A percentile compares a stretch with the other conserved stretches of the same genome.
These are phyloP conservation scores for Girardia tigrina DNA, from an alignment of 2,888 invertebrate species.

Conservation along the genomic window DNA sequence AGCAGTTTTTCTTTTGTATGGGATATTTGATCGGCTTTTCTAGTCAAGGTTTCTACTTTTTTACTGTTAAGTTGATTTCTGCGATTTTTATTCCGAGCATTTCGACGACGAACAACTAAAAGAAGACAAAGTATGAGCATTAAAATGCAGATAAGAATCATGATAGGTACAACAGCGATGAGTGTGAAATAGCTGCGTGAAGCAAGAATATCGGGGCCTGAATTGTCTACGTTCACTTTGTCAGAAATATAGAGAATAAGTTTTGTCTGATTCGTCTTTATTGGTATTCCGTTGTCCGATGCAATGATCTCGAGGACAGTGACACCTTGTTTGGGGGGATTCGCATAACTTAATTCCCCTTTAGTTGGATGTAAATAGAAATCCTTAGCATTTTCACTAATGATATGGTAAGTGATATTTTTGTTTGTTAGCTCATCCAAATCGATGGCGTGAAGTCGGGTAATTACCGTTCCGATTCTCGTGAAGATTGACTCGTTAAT, in stretches of 20 bases:
- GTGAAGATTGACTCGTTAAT: background rate
- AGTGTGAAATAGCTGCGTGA: background rate
- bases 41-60: background rate
- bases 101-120: background rate
- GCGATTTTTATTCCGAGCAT: background rate
- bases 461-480: background rate
- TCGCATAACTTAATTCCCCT: background rate
- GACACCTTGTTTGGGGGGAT: background rate
- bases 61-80: background rate
- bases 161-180: background rate
- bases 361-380: background rate
- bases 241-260: background rate
- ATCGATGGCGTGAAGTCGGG: background rate
- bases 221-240: background rate
- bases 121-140: slow-evolving; percentile 6
- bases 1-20: background rate
- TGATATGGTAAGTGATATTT: slow-evolving; percentile 14
- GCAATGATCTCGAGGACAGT: background rate
- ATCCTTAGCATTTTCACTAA: background rate
- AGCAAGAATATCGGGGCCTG: background rate
- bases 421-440: background rate
- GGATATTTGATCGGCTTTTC: background rate
- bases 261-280: background rate
- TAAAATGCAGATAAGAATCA: slow-evolving; percentile 15
- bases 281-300: background rate